Conservation (phyloP, 2,888 invertebrate genomes). For the Ophioninae sp. region DNA sequence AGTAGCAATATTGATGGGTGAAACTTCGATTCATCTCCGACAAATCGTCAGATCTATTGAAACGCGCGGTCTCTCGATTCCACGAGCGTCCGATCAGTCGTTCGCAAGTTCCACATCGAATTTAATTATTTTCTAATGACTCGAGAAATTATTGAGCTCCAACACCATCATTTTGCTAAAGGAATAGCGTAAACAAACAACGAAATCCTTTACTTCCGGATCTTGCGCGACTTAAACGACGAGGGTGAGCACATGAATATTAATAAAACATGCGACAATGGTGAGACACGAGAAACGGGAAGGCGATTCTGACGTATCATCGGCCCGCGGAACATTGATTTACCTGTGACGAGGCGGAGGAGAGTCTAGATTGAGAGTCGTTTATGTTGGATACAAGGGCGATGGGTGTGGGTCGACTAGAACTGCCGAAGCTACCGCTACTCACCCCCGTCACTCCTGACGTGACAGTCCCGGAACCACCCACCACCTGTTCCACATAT, state of each 20-base stretch:
- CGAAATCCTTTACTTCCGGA: background rate
- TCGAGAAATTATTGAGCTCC: background rate
- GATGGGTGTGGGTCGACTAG: conserved; percentile 81
- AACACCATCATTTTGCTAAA: background rate
- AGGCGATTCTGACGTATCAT: conserved; percentile 53
- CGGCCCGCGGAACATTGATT: conserved; percentile 69
- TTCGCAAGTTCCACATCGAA: too few species aligned
- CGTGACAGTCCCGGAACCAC: conserved; percentile 82
- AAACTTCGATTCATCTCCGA: background rate
- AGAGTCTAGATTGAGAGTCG: conserved; percentile 80
- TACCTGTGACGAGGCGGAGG: conserved; percentile 78
- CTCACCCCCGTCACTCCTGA: conserved; percentile 79
- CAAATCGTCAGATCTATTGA: background rate
- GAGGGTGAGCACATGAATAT: background rate
- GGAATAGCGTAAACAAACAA: background rate
- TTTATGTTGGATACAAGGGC: conserved; percentile 83
- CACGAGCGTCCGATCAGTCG: background rate
- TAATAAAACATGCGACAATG: conserved; percentile 33
- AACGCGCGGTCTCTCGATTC: background rate
- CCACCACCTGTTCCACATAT: conserved; percentile 80
- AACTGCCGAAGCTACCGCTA: conserved; percentile 81
- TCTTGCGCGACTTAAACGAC: background rate
- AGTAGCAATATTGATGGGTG: background rate
- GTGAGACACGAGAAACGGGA: conserved; percentile 14
- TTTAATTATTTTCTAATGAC: background rate